Conservation (phyloP, 2,113 vertebrate species). For the Coptodon bakossiorum region DNA sequence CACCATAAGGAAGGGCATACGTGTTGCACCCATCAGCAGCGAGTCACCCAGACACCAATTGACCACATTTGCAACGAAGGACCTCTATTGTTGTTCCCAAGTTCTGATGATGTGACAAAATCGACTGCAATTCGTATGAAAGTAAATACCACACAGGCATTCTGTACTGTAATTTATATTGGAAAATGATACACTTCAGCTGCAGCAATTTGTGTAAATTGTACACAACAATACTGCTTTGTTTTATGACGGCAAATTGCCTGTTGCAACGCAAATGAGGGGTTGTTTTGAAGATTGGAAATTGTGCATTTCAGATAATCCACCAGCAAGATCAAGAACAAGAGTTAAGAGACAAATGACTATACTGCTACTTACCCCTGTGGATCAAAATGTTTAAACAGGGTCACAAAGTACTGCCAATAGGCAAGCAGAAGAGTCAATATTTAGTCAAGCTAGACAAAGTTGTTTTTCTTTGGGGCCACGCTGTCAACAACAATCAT, state of each 20-base stretch:
- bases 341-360: not conserved
- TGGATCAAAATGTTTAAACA: not conserved
- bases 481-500: not conserved
- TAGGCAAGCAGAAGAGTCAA: not conserved
- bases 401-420: not conserved
- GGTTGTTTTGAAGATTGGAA: not conserved
- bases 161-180: not conserved
- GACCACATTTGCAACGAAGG: not conserved
- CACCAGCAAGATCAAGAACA: not conserved
- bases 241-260: constrained; percentile 3
- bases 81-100: not conserved
- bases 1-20: constrained; percentile 44
- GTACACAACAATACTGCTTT: not conserved
- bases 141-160: not conserved
- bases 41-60: not conserved
- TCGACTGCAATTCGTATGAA: not conserved
- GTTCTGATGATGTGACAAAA: not conserved
- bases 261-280: not conserved
- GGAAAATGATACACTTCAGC: not conserved
- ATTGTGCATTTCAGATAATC: not conserved
- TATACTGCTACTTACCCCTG: not conserved
- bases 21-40: not conserved
- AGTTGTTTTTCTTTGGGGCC: not conserved
- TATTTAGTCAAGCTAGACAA: not conserved
- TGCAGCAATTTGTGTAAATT: constrained; percentile 5